Base-by-base conservation (phyloP, 1,140 invertebrate genomes). In the Drosophila orena region DNA sequence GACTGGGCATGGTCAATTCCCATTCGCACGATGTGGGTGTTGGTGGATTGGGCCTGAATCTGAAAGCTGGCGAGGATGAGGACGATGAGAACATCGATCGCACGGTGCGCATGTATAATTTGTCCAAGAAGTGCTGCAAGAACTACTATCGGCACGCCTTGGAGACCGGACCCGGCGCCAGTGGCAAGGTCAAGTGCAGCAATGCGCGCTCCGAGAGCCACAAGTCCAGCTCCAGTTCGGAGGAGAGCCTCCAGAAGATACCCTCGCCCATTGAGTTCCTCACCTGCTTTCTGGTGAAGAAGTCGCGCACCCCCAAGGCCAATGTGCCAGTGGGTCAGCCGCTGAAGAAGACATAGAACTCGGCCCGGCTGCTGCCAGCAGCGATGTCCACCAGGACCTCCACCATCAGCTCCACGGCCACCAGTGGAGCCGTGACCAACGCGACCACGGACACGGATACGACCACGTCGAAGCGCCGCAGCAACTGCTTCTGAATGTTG, bases 81-180 rank as follows among this genome's bases (percentile, higher is more conserved):
- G 86, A 90, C 4, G 81, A 90, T 11, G 85, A 92, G 68, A 90
- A 78, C 71, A 90, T 92, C 35, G 91, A 92, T 61, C 91, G 81
- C 17, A 89, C 91, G 20, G 80, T 92, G 27, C 83, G 85, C 60
- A 90, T 92, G 90, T 92, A 90, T 68, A 92, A 92, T 56, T 54
- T 92, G 12, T 91, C 90, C 7, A 92, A 91, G 60, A 92, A 92
- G 30, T 92, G 91, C 59, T 86, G 91, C 77, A 92, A 92, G 74
- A 91, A 92, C 20, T 91, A 92, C 59, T 89, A 91, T 61, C 75
- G 86, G 0, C 90, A 91, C 42, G 85, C 85, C 14, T 8, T 89
- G 35, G 81, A 76, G 46, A 90, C 86, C 60, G 79, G 66, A 10
- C 59, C 77, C 4, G 85, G 72, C 2, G 74, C 77, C 47, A 86